phyloP scores from a whole-genome alignment of 2,113 vertebrate species.

The Takifugu flavidus region DNA sequence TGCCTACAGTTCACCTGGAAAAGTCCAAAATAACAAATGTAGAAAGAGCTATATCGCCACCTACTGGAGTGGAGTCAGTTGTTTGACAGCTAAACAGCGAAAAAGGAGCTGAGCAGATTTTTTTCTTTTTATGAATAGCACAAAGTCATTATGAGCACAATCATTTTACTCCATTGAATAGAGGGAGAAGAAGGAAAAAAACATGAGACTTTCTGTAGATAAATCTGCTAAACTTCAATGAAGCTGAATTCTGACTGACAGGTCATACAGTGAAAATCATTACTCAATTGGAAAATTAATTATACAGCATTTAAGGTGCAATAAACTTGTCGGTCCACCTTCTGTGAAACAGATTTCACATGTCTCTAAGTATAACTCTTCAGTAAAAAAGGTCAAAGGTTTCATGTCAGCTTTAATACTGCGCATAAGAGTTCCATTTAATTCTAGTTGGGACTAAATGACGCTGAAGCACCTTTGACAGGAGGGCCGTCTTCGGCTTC shows the following conservation, averaged over 20 bases:
- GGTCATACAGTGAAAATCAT: neutral
- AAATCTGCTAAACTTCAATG: neutral
- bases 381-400: neutral
- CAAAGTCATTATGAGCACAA: neutral
- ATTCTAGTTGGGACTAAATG: conserved; percentile 19
- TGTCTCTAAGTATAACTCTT: too few relatives aligned
- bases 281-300: neutral
- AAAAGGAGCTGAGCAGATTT: neutral
- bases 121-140: neutral
- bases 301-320: neutral
- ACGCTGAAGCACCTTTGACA: conserved; percentile 10
- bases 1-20: too few relatives aligned
- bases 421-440: conserved; percentile 51
- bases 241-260: neutral
- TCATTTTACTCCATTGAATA: neutral
- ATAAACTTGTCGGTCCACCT: neutral
- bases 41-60: neutral
- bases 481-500: conserved; percentile 39
- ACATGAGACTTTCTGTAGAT: neutral
- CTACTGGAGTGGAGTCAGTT: neutral
- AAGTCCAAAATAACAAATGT: too few relatives aligned
- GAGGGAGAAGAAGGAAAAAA: neutral
- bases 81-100: too few relatives aligned
- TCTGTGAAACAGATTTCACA: neutral
- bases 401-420: neutral